phyloP scores from a whole-genome alignment of 2,797 vertebrate genomes.

The Danionella dracula region DNA sequence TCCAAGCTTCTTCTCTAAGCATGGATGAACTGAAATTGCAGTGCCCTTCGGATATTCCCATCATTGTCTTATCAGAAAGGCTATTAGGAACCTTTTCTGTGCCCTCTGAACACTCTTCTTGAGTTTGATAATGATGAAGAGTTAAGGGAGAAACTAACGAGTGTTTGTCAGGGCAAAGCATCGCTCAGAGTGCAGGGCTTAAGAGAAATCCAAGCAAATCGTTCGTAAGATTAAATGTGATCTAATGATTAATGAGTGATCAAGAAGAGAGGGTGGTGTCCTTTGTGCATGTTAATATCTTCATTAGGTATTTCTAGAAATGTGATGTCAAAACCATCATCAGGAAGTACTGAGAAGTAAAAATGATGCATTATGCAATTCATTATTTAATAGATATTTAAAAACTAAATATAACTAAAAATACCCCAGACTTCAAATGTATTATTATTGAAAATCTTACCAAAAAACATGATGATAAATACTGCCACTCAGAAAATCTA shows the following conservation, averaged over 20 bases:
- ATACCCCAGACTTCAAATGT: no score
- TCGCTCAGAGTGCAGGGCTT: constrained; percentile 4
- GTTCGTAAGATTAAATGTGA: constrained; percentile 23
- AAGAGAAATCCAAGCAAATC: not conserved
- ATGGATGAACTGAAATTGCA: not conserved
- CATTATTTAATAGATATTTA: no score
- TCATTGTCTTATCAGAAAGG: not conserved
- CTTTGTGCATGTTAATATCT: constrained; percentile 28
- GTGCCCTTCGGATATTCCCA: not conserved
- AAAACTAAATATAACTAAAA: no score
- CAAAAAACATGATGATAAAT: no score
- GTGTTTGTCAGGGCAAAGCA: constrained; percentile 1
- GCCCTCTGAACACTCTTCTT: not conserved
- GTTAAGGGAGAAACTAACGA: constrained; percentile 25
- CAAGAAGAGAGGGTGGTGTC: not conserved
- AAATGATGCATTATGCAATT: constrained; percentile 24
- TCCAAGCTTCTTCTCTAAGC: not conserved
- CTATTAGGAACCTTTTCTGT: not conserved
- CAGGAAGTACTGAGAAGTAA: not conserved
- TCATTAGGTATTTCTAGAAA: constrained; percentile 34
- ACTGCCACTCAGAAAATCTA: no score
- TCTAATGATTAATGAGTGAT: not conserved
- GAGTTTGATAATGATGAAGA: constrained; percentile 15
- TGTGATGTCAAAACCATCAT: constrained; percentile 22
- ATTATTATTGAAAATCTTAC: no score